phyloP scores from a whole-genome alignment of 2,888 invertebrate genomes.

The Fragum fragum region DNA sequence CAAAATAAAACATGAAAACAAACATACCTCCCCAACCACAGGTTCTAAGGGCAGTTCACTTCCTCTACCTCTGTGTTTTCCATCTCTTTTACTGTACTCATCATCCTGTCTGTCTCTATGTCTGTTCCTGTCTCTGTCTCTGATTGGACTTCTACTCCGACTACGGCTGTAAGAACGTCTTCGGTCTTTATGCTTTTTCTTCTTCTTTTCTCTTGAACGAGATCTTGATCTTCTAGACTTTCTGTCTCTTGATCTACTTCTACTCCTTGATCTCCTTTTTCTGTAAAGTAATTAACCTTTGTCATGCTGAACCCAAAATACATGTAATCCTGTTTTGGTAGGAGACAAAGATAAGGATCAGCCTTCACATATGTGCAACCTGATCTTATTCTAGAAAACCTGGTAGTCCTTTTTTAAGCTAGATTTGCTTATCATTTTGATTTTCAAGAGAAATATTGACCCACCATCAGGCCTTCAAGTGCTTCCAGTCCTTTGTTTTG shows the following conservation, averaged over 20 bases:
- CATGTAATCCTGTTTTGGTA: too few species aligned
- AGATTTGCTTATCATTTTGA: too few species aligned
- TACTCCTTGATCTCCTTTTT: conserved; percentile 60
- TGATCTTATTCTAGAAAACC: too few species aligned
- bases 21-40: conserved; percentile 87
- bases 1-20: too few species aligned
- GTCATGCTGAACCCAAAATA: too few species aligned
- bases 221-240: conserved; percentile 67
- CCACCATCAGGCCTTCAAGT: too few species aligned
- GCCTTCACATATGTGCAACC: too few species aligned
- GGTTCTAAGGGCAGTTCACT: conserved; percentile 87
- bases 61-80: conserved; percentile 35
- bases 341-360: too few species aligned
- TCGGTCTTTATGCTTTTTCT: conserved; percentile 69
- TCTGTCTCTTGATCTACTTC: conserved; percentile 67
- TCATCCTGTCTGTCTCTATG: conserved; percentile 61
- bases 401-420: too few species aligned
- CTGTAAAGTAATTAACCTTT: conserved; percentile 22
- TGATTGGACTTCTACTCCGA: conserved; percentile 58
- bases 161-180: conserved; percentile 66
- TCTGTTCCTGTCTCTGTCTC: conserved; percentile 60
- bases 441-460: too few species aligned
- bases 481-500: too few species aligned
- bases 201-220: conserved; percentile 72
- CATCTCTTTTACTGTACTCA: conserved; percentile 46